Percentiles rank a stretch among this genome's conserved stretches.
Conservation (phyloP, 2,797 vertebrate species). For the Syngnathus acus region DNA sequence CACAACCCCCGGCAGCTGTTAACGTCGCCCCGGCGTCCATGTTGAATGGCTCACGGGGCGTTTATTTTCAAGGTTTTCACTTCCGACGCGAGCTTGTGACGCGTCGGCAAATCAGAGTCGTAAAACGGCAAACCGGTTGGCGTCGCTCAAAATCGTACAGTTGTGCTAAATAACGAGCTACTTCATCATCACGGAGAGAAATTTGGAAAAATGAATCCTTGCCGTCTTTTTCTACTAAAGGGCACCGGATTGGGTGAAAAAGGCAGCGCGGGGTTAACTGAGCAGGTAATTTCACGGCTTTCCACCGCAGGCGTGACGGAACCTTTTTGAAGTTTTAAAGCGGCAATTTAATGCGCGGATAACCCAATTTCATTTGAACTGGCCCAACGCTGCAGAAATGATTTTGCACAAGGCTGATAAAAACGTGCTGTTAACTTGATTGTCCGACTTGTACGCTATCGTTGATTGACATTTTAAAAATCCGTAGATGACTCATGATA, state of each 20-base stretch:
- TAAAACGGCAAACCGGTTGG: constrained; percentile 52
- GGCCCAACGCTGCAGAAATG: not conserved
- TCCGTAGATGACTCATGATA: not conserved
- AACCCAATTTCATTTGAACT: not conserved
- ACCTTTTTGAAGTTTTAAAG: constrained; percentile 7
- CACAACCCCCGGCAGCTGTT: constrained; percentile 10
- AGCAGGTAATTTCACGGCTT: constrained; percentile 6
- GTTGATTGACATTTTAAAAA: not conserved
- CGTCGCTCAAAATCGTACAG: constrained; percentile 5
- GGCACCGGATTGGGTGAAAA: constrained; percentile 2
- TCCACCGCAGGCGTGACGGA: not conserved
- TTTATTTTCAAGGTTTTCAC: constrained; percentile 10
- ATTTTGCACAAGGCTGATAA: not conserved
- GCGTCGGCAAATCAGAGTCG: constrained; percentile 40
- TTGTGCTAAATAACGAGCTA: not conserved
- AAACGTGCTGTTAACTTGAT: not conserved
- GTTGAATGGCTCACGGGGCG: constrained; percentile 31
- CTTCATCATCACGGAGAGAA: not conserved
- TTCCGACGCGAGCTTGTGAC: constrained; percentile 12
- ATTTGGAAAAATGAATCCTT: constrained; percentile 10
- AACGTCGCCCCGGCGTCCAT: constrained; percentile 11
- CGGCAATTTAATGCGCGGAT: not conserved
- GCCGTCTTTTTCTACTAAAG: not conserved
- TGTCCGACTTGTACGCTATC: not conserved
- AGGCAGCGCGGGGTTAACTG: constrained; percentile 2